A percentile compares a stretch with the other conserved stretches of the same genome.
Conservation (phyloP, 1,140 invertebrate genomes). For the Pseudomyrmex sp. region DNA sequence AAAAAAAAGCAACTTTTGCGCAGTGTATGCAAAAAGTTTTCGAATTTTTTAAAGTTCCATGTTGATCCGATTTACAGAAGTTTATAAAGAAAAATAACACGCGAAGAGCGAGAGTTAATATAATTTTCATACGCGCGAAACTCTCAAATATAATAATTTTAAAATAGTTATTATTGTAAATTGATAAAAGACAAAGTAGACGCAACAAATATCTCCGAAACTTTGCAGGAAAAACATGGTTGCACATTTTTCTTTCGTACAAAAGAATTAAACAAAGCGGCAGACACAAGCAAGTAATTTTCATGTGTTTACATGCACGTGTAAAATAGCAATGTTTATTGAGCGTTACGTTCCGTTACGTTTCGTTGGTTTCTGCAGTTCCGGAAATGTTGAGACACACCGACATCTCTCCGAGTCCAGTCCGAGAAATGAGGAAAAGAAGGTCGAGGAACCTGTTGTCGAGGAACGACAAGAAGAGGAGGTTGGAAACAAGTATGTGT, state of each 20-base stretch:
- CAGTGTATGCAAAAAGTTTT: not conserved
- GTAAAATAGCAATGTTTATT: not conserved
- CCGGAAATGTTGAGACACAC: conserved; percentile 55
- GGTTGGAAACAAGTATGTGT: conserved; percentile 49
- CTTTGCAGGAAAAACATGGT: conserved; percentile 9
- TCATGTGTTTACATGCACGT: not conserved
- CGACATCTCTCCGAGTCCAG: conserved; percentile 8
- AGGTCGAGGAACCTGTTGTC: conserved; percentile 67
- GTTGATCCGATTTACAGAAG: not conserved
- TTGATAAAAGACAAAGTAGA: not conserved
- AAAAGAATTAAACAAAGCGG: not conserved
- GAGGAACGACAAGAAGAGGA: conserved; percentile 44
- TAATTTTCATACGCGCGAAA: not conserved
- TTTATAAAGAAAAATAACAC: not conserved
- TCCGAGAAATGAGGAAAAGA: conserved; percentile 64
- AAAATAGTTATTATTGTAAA: not conserved
- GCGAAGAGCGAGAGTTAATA: not conserved
- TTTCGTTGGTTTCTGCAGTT: conserved; percentile 44
- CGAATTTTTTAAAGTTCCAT: not conserved
- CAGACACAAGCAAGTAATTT: not conserved
- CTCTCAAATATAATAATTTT: not conserved
- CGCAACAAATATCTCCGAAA: not conserved
- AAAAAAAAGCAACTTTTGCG: not conserved
- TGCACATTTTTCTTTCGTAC: conserved; percentile 9
- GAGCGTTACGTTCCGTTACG: conserved; percentile 2